Percentiles rank a stretch among this genome's conserved stretches.
phyloP scores from a whole-genome alignment of 2,797 vertebrate genomes.

The Nothura maculosa region DNA sequence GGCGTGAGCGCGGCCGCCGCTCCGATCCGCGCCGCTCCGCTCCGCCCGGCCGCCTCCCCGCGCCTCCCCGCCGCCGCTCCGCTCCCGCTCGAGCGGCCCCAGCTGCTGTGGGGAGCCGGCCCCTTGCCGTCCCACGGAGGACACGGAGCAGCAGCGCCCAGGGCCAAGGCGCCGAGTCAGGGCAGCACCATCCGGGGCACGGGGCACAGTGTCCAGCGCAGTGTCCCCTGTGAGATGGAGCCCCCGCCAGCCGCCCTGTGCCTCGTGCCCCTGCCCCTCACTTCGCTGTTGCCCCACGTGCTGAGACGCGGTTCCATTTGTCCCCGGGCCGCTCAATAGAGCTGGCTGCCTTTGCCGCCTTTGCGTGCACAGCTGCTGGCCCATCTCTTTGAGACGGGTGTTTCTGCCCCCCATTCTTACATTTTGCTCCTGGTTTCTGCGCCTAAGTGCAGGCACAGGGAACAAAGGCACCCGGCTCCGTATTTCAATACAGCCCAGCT shows the following conservation, averaged over 20 bases:
- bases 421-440: neutral
- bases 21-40: too few relatives aligned
- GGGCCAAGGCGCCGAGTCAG: neutral
- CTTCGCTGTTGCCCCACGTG: accelerated
- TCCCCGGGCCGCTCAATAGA: neutral
- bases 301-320: neutral
- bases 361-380: neutral
- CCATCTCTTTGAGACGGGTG: too few relatives aligned
- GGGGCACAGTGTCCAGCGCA: too few relatives aligned
- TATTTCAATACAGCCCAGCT: neutral
- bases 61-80: too few relatives aligned
- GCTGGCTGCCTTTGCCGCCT: neutral
- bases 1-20: neutral
- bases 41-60: too few relatives aligned
- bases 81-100: neutral
- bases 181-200: too few relatives aligned
- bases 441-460: neutral
- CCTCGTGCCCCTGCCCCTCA: accelerated
- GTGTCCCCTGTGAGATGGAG: neutral
- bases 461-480: neutral
- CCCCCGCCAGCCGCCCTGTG: neutral
- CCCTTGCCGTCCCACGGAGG: neutral
- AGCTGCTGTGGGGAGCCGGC: neutral
- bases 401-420: neutral
- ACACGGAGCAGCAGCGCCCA: neutral